Percentiles rank a stretch among this genome's conserved stretches.
Conservation (phyloP, 2,113 vertebrate species). For the Laticauda colubrina region DNA sequence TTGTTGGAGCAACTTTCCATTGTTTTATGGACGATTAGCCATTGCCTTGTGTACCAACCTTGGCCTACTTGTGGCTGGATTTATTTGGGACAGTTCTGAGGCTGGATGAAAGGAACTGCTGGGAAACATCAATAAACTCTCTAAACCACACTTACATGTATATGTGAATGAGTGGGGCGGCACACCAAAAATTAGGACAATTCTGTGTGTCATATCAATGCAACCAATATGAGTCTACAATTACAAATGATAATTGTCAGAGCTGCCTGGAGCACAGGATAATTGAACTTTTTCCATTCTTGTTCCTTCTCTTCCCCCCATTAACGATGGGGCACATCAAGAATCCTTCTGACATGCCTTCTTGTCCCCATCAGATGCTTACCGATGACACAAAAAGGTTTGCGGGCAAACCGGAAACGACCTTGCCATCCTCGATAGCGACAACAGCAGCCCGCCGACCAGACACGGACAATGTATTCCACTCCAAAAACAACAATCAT, state of each 20-base stretch:
- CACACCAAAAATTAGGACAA: background rate
- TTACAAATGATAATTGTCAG: background rate
- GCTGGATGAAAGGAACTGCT: too few relatives aligned
- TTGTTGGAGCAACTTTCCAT: too few relatives aligned
- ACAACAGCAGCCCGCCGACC: slow-evolving; percentile 95
- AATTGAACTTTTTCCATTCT: background rate
- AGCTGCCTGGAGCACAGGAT: background rate
- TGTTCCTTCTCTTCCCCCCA: background rate
- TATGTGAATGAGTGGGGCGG: too few relatives aligned
- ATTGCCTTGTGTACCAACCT: too few relatives aligned
- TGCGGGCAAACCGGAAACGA: slow-evolving; percentile 91
- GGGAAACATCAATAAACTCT: too few relatives aligned
- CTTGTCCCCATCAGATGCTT: background rate
- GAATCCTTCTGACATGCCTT: background rate
- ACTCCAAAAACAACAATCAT: slow-evolving; percentile 98
- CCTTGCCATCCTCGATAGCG: slow-evolving; percentile 97
- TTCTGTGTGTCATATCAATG: background rate
- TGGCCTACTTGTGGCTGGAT: too few relatives aligned
- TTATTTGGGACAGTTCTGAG: too few relatives aligned
- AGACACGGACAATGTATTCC: slow-evolving; percentile 91
- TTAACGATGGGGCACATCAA: background rate
- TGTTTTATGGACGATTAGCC: too few relatives aligned
- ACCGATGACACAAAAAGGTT: slow-evolving; percentile 99
- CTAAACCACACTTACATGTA: too few relatives aligned
- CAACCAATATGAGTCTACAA: background rate